Base-by-base conservation (phyloP, 2,888 invertebrate genomes). In the Apoda limacodes region DNA sequence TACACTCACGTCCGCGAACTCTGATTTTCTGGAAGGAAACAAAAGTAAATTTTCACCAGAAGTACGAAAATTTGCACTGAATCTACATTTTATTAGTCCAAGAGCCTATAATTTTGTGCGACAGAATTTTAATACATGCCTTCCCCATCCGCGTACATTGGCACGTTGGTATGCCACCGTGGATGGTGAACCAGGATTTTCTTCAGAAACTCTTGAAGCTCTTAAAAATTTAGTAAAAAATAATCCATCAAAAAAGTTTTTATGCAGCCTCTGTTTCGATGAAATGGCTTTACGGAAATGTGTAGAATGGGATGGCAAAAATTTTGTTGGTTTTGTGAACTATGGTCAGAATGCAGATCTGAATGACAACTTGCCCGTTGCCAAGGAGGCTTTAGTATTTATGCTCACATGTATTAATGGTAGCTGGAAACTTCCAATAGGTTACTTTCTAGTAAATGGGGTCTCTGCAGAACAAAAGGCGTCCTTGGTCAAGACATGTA, bases 131-230 rank as follows among this genome's bases (percentile, higher is more conserved):
- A 21, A 45, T 22, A 40, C 36, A 4, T 41, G 45, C 25, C 33
- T 55, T 5, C 53, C 54, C 14, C 51, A 55, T 35, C 37, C 46
- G 4, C 45, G 37, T 22, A 55, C 52, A 4, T 30, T 52, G 10
- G 28, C 24, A 14, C 48, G 39, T 19, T 58, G 53, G 55, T 50
- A 50, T 30, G 19, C 24, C 4, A 32, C 25, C 15, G 33, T 53
- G 5, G 34, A 52, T 40, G 50, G 45, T 1, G 35, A 42, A 12
- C 52, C 53, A 9, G 54, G 56, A 1, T 50, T 58, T 25, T 46
- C 46, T 9, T 30, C 33, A 9, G 46, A 49, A 41, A 38, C 46
- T 9, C 46, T 54, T 30, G n/a, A 28, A 3, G n/a, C 14, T 37
- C n/a, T 37, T 55, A 26, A 37, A 43, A 28, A 12, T 14, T 13